Base-by-base conservation (phyloP, 2,888 invertebrate species). In the Tiphia femorata region DNA sequence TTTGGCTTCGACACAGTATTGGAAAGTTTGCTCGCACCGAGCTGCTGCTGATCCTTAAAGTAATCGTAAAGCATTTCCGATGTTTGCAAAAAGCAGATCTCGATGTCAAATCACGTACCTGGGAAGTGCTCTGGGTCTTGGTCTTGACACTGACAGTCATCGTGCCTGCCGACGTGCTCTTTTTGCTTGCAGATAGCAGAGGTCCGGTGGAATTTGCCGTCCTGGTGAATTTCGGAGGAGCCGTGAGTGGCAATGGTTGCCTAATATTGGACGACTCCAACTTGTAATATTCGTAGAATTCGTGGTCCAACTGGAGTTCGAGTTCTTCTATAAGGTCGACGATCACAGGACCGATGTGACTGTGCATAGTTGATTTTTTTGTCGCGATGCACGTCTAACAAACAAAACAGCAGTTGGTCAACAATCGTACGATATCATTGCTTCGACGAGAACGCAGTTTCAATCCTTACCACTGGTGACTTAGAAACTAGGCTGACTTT, bases 311-410 rank as follows among this genome's bases (percentile, higher is more conserved):
- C 38, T 82, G 80, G n/a, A 82, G 87, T 71, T 90, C 88, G 25
- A 91, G 75, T 85, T 91, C 90, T 25, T 89, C 87, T 43, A 91
- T 88, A 57, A 91, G 85, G 69, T 91, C 91, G 23, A 89, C 89
- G 62, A 91, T 90, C 10, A 90, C 87, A 0, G 91, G 91, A 10
- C 91, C 91, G 33, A 84, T 86, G 66, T 89, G 89, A 71, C 85
- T 85, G 25, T 70, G 70, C 3, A 59, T 46, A 1, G 52, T 23
- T 0, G 78, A 62, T 44, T 82, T 70, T 40, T 81, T 75, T 44
- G 81, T 82, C 12, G 79, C 73, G 27, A 75, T 44, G 44, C 71
- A 75, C 3, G 72, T 70, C 71, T 77, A 64, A 23, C 21, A 60
- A 50, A 17, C 12, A 19, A 37, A 17, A 12, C 17, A 10, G 17